phyloP scores from a whole-genome alignment of 23 tunicate species.

The Styela clava region DNA sequence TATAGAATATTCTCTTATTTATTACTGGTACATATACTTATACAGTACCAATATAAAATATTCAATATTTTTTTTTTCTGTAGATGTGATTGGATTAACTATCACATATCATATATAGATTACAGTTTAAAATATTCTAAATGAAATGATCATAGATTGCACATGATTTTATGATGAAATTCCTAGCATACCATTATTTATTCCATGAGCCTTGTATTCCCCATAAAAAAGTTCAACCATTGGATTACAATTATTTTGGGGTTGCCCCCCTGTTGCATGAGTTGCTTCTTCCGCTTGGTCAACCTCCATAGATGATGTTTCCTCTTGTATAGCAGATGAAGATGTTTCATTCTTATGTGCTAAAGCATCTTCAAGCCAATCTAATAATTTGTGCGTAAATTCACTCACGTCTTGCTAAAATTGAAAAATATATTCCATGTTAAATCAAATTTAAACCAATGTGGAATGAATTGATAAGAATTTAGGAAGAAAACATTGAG shows the following conservation, averaged over 20 bases:
- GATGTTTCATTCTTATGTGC: neutral
- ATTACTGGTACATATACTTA: no score
- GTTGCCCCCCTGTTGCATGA: neutral
- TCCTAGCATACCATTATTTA: constrained; percentile 38
- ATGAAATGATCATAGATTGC: no score
- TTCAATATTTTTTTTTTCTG: no score
- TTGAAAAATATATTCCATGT: neutral
- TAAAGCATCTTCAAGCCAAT: constrained; percentile 36
- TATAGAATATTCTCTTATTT: no score
- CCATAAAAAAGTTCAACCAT: constrained; percentile 51
- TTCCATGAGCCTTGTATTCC: constrained; percentile 40
- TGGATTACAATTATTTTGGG: constrained; percentile 16
- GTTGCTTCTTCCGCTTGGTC: neutral
- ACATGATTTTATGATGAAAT: no score
- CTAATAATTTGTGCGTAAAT: constrained; percentile 44
- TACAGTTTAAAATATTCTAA: no score
- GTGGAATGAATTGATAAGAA: no score
- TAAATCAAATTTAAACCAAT: no score
- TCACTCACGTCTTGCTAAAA: constrained; percentile 36
- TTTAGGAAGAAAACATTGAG: no score
- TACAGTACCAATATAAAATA: no score
- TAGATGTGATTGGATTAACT: no score
- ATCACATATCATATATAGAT: no score
- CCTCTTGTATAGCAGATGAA: neutral
- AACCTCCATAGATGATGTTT: neutral